Evolutionary conservation across 1,140 invertebrate species (phyloP).

Genomic region (Drosophila teissieri): DNA sequence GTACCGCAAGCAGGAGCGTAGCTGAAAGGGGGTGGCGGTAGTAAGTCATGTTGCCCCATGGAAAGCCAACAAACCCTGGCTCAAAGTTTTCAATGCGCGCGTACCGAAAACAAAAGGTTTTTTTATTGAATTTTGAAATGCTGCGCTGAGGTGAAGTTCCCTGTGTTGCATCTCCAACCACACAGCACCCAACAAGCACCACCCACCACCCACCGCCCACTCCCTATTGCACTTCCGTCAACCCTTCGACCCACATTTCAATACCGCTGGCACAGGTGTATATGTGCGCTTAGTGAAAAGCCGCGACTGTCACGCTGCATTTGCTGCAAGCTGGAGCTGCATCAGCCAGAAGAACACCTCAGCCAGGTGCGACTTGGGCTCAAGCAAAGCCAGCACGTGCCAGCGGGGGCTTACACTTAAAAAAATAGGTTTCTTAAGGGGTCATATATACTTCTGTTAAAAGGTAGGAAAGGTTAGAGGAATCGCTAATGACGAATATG

Average conservation of each 20-base stretch:
- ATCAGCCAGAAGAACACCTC: slow-evolving; percentile 21
- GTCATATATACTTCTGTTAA: too few species aligned
- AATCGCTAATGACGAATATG: too few species aligned
- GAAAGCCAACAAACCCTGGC: slow-evolving; percentile 70
- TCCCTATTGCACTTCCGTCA: not conserved
- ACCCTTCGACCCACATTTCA: slow-evolving; percentile 46
- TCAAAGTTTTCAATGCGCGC: slow-evolving; percentile 77
- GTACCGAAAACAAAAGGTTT: slow-evolving; percentile 76
- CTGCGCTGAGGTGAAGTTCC: slow-evolving; percentile 43
- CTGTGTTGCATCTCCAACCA: not conserved
- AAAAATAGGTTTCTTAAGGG: too few species aligned
- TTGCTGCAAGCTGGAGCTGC: slow-evolving; percentile 40
- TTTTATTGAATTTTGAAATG: slow-evolving; percentile 80
- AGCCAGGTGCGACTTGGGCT: slow-evolving; percentile 39
- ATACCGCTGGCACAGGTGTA: slow-evolving; percentile 16
- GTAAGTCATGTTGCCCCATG: slow-evolving; percentile 67
- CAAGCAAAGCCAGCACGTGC: slow-evolving; percentile 35
- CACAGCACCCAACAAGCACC: too few species aligned
- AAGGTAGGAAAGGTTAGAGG: too few species aligned
- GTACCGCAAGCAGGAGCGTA: slow-evolving; percentile 63
- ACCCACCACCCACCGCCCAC: too few species aligned
- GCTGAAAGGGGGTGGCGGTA: not conserved
- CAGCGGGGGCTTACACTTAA: not conserved
- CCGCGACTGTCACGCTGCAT: slow-evolving; percentile 77
- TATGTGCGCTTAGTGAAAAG: slow-evolving; percentile 57